Evolutionary conservation across 2,888 invertebrate genomes (phyloP).

Genomic region (Nudaria mundana): DNA sequence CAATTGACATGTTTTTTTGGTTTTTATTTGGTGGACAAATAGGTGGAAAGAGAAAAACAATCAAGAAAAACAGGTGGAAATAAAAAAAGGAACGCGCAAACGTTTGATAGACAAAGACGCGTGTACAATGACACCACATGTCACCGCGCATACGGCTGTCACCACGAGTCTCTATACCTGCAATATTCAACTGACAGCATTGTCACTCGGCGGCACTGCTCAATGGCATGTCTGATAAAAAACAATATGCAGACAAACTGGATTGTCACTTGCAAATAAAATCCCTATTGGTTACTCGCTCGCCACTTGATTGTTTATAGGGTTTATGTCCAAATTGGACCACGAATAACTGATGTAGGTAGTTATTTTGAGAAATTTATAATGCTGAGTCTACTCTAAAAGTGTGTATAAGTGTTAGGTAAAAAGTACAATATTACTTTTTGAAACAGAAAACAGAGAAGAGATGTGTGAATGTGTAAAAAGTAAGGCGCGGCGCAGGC

Average conservation of each 20-base stretch:
- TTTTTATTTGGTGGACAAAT: too few species aligned
- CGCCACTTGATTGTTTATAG: slow-evolving; percentile 14
- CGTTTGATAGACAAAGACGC: slow-evolving; percentile 12
- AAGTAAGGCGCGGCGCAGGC: too few species aligned
- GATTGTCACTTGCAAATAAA: slow-evolving; percentile 41
- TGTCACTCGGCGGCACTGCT: background rate
- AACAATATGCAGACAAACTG: slow-evolving; percentile 20
- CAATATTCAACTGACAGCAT: too few species aligned
- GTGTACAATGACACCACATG: slow-evolving; percentile 5
- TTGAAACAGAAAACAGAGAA: too few species aligned
- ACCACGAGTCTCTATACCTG: too few species aligned
- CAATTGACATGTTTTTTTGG: too few species aligned
- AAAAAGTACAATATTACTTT: slow-evolving; percentile 15
- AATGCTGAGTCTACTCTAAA: slow-evolving; percentile 13
- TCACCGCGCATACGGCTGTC: too few species aligned
- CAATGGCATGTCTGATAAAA: slow-evolving; percentile 1
- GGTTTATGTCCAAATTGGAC: too few species aligned
- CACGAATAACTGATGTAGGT: slow-evolving; percentile 5
- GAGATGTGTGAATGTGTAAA: too few species aligned
- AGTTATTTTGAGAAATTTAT: slow-evolving; percentile 26
- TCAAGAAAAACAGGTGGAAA: too few species aligned
- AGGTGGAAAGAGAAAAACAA: too few species aligned
- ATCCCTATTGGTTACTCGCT: slow-evolving; percentile 15
- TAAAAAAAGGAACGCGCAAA: too few species aligned
- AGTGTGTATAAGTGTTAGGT: slow-evolving; percentile 9